Evolutionary conservation across 1,140 invertebrate genomes (phyloP), one percentile per base, ranked within the genome.

Genomic region (Formica selysi): DNA sequence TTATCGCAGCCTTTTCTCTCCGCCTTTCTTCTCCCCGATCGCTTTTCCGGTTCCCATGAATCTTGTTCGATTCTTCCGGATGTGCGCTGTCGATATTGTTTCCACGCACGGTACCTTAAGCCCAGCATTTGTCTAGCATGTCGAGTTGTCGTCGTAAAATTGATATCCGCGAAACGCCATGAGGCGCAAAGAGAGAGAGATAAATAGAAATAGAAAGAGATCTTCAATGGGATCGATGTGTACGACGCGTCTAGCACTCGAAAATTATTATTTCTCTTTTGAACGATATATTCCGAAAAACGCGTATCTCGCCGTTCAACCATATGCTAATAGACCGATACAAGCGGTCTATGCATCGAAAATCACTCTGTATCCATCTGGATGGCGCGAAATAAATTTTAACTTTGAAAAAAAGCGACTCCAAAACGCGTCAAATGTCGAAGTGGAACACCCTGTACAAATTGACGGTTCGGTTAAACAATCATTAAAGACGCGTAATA

Each of bases 41-140:
- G 61, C 54, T 64, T 61, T 41, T 29, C n/a, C 54, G 26, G 41
- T 41, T 44, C 38, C 54, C 79, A 83, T 83, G 68, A 83, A 83
- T 83, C 68, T 83, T 74, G 19, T 41, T n/a, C 41, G n/a, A 26
- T 59, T 57, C 67, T 73, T 83, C 79, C 36, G 64, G 64, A 80
- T 48, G 65, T 83, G 54, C 38, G 73, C 59, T 41, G 54, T 68
- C 32, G 59, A 73, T 74, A 85, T 79, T 68, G 62, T 44, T 67
- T 65, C 67, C 84, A 10, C 59, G 54, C 22, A 13, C 26, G 76
- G 11, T 61, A 73, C 78, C 76, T 88, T 80, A 67, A 87, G 84
- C 85, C 71, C 62, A 83, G 68, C 68, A 87, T 91, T 91, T 88
- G 90, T 89, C 88, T 83, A 65, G 57, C 89, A 59, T 38, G 78